Evolutionary conservation across 2,888 invertebrate genomes (phyloP), one percentile per base, ranked within the genome.

Genomic region (Machimus rusticus): DNA sequence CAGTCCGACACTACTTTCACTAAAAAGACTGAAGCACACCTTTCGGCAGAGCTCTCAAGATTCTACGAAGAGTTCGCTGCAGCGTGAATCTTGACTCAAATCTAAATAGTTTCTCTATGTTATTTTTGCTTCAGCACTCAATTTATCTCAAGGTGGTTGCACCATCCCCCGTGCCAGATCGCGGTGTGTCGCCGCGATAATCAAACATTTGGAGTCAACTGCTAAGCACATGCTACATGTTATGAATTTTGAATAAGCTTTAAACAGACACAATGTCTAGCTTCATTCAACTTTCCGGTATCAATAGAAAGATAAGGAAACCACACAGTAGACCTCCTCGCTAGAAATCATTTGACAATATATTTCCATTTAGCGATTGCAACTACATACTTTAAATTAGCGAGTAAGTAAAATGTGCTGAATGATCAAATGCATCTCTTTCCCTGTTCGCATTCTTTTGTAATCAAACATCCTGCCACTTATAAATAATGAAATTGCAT

Each of bases 51-150:
- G 31, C 23, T 66, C 66, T 28, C 28, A 12, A 23, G 28, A 23
- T 46, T 1, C 43, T 46, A 0, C 28, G n/a, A 14, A 23, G 66
- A 66, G 66, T 66, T 23, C 66, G 28, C 9, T 28, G 66, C 28
- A 76, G n/a, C 82, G 28, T 66, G 31, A 19, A 37, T 82, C 82
- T 12, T 82, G 31, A 31, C 3, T 82, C 37, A 12, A 82, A 57
- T 37, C n/a, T 66, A 57, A 37, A 81, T 55, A 81, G 46, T 82
- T 82, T 57, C 57, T 82, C 57, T 57, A 66, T 19, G 19, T 82
- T 82, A 82, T 82, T 57, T 82, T 82, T 57, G 82, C 37, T 23
- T 82, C 12, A 34, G 82, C 57, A 23, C 57, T 51, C 37, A 82
- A 82, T 66, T 82, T 37, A 57, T 57, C 66, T 66, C 82, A 66